phyloP scores from a whole-genome alignment of 2,888 invertebrate species.

The Epinotia ramella region DNA sequence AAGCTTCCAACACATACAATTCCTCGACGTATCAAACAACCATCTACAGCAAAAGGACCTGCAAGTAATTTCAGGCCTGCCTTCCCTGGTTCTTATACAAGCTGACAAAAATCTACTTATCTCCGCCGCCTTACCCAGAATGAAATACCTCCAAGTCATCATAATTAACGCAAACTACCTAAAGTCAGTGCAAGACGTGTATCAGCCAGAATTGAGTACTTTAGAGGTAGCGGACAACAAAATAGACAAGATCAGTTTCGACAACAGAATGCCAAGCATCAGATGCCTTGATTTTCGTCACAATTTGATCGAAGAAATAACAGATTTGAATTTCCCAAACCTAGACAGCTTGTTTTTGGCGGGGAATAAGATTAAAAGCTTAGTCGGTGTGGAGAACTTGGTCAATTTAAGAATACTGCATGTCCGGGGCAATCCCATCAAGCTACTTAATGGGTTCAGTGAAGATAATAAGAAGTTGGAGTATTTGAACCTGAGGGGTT shows the following conservation, averaged over 20 bases:
- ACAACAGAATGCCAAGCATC: conserved; percentile 68
- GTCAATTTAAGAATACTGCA: conserved; percentile 88
- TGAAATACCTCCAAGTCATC: conserved; percentile 86
- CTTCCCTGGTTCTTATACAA: conserved; percentile 83
- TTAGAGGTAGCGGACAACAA: conserved; percentile 83
- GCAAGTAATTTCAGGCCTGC: conserved; percentile 79
- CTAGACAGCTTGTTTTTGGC: conserved; percentile 91
- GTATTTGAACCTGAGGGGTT: conserved; percentile 85
- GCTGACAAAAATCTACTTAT: conserved; percentile 83
- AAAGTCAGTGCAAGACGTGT: conserved; percentile 78
- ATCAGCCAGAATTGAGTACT: conserved; percentile 83
- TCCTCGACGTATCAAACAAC: conserved; percentile 85
- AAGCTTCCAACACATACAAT: conserved; percentile 83
- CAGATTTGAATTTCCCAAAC: conserved; percentile 75
- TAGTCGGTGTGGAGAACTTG: conserved; percentile 87
- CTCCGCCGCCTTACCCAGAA: conserved; percentile 77
- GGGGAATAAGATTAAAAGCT: conserved; percentile 87
- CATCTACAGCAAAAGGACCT: conserved; percentile 75
- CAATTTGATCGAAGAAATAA: conserved; percentile 76
- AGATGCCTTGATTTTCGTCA: conserved; percentile 84
- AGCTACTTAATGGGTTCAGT: conserved; percentile 81
- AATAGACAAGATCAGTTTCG: conserved; percentile 66
- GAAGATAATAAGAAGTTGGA: conserved; percentile 70
- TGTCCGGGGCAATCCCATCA: conserved; percentile 88
- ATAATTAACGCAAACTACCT: conserved; percentile 84